Percentiles rank a stretch among this genome's conserved stretches.
phyloP scores from a whole-genome alignment of 2,113 vertebrate genomes.

The Carlito syrichta region DNA sequence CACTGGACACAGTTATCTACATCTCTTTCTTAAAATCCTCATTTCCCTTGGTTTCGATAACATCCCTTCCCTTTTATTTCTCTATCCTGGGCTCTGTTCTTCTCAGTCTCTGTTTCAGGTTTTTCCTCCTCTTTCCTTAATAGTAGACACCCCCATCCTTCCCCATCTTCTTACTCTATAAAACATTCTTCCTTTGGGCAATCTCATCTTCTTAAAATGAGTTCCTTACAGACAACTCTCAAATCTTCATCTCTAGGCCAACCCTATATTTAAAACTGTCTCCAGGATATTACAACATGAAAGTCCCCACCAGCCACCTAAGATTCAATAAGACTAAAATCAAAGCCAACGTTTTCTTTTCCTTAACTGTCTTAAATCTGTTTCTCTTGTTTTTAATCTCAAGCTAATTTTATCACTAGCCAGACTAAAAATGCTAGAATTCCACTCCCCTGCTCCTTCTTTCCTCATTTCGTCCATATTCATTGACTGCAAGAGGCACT shows the following conservation, averaged over 20 bases:
- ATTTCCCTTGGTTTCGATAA: background rate
- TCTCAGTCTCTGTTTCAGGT: background rate
- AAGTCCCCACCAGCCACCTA: background rate
- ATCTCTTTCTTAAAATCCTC: background rate
- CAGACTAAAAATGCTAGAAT: background rate
- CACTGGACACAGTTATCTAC: background rate
- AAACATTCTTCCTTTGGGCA: conserved; percentile 23
- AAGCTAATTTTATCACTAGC: background rate
- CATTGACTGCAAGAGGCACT: background rate
- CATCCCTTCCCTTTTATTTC: background rate
- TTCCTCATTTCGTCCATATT: background rate
- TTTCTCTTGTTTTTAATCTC: background rate
- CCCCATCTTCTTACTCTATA: background rate
- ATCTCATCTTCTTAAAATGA: conserved; percentile 12
- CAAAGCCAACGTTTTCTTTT: background rate
- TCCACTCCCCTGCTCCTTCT: background rate
- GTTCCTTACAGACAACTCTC: background rate
- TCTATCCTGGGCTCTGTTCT: background rate
- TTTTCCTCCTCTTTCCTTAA: background rate
- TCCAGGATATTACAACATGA: background rate
- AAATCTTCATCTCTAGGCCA: background rate
- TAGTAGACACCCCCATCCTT: background rate
- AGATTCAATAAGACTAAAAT: background rate
- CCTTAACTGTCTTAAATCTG: background rate
- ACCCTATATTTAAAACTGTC: background rate